A percentile compares a stretch with the other conserved stretches of the same genome.
Evolutionary conservation across 2,797 vertebrate genomes (phyloP).

Genomic region (Enteromius paludinosus): DNA sequence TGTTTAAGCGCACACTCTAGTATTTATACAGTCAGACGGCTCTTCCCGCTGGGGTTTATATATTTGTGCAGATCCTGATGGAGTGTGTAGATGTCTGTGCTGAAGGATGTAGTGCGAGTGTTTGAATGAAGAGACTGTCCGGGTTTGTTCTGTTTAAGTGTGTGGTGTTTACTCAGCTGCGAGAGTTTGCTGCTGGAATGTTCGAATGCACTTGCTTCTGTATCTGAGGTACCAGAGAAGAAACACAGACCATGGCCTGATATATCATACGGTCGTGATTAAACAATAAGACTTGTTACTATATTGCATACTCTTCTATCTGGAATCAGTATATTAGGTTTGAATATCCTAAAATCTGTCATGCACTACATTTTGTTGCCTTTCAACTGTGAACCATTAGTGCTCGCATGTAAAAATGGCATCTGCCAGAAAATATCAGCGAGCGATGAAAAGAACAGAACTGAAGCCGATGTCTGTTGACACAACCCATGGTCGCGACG

Average conservation of each 20-base stretch:
- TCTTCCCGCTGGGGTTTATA: background rate
- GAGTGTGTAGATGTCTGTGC: slow-evolving; percentile 37
- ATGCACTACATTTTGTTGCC: background rate
- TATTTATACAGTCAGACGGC: background rate
- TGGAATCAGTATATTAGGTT: background rate
- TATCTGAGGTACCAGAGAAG: slow-evolving; percentile 57
- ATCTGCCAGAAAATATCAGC: slow-evolving; percentile 13
- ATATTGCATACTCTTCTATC: background rate
- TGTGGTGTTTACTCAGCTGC: slow-evolving; percentile 80
- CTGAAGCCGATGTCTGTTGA: slow-evolving; percentile 7
- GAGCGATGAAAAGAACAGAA: background rate
- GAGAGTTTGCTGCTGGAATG: slow-evolving; percentile 77
- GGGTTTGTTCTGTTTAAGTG: slow-evolving; percentile 31
- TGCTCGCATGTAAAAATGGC: background rate
- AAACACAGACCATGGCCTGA: slow-evolving; percentile 26
- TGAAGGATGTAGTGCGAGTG: slow-evolving; percentile 35
- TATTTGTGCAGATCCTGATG: background rate
- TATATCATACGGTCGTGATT: background rate
- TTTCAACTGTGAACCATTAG: background rate
- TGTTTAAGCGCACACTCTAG: background rate
- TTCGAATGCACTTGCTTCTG: slow-evolving; percentile 72
- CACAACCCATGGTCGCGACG: background rate
- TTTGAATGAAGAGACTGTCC: slow-evolving; percentile 37
- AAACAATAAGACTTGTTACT: background rate
- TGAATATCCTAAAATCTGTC: background rate